Evolutionary conservation across 1,140 invertebrate species (phyloP).

Genomic region (Brachionus sp.): DNA sequence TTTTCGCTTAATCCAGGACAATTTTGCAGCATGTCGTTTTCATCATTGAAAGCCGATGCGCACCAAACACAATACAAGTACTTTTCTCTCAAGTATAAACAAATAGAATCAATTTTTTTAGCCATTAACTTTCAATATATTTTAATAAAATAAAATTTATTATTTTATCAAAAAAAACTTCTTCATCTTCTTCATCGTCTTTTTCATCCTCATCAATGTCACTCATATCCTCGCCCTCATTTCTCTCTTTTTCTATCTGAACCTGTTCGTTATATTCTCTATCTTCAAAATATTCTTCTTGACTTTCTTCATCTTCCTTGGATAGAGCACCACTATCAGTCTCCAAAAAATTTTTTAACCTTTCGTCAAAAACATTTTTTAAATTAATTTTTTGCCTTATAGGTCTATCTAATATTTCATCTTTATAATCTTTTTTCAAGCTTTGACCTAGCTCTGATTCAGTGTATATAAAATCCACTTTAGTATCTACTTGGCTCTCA

Average conservation of each 20-base stretch:
- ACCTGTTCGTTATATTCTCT: not conserved
- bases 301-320: not conserved
- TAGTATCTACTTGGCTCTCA: not conserved
- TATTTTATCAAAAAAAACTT: not conserved
- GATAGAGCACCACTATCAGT: not conserved
- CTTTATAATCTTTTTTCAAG: not conserved
- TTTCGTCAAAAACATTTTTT: not conserved
- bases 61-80: slow-evolving; percentile 46
- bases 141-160: not conserved
- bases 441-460: not conserved
- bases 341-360: not conserved
- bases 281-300: slow-evolving; percentile 6
- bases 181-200: slow-evolving; percentile 20
- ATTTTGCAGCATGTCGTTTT: not conserved
- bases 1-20: slow-evolving; percentile 41
- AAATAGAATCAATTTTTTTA: slow-evolving; percentile 38
- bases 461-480: not conserved
- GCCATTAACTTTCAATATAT: not conserved
- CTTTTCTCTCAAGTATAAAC: slow-evolving; percentile 41
- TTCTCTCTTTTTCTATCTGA: not conserved
- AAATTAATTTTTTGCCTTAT: not conserved
- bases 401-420: not conserved
- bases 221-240: slow-evolving; percentile 5
- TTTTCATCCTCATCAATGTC: slow-evolving; percentile 26
- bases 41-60: not conserved